A percentile compares a stretch with the other conserved stretches of the same genome.
Evolutionary conservation across 1,140 invertebrate genomes (phyloP).

Genomic region (Drosophila obscura): DNA sequence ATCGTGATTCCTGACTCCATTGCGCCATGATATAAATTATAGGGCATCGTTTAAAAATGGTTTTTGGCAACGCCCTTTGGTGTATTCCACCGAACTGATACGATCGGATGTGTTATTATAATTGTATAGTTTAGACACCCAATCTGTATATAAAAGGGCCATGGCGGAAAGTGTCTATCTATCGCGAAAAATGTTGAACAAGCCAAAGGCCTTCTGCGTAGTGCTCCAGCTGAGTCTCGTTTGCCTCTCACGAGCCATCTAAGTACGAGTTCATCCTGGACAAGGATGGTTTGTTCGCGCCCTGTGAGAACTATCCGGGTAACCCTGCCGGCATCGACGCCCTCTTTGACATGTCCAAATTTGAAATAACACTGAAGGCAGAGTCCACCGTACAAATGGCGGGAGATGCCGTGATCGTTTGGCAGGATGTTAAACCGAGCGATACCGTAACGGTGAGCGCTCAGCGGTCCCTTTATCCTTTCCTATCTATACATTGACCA

Average conservation of each 20-base stretch:
- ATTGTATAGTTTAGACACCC: no score
- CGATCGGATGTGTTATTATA: background rate
- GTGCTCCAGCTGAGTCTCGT: background rate
- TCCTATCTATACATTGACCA: no score
- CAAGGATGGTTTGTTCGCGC: background rate
- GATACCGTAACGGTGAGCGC: constrained; percentile 2
- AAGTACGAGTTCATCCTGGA: constrained; percentile 19
- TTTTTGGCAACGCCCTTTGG: background rate
- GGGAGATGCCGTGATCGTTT: background rate
- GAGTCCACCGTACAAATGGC: background rate
- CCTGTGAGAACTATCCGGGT: background rate
- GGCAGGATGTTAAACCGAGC: constrained; percentile 5
- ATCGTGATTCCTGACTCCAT: background rate
- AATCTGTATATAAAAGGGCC: constrained; percentile 1
- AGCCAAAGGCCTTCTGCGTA: background rate
- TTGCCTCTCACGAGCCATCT: background rate
- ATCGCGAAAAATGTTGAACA: constrained; percentile 7
- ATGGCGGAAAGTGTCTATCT: no score
- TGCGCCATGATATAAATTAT: no score
- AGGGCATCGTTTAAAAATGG: no score
- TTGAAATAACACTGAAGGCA: background rate
- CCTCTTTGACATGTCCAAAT: background rate
- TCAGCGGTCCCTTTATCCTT: background rate
- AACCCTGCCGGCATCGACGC: background rate
- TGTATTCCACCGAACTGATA: background rate